Base-by-base conservation (phyloP, 2,888 invertebrate species). In the Aradus depressus region DNA sequence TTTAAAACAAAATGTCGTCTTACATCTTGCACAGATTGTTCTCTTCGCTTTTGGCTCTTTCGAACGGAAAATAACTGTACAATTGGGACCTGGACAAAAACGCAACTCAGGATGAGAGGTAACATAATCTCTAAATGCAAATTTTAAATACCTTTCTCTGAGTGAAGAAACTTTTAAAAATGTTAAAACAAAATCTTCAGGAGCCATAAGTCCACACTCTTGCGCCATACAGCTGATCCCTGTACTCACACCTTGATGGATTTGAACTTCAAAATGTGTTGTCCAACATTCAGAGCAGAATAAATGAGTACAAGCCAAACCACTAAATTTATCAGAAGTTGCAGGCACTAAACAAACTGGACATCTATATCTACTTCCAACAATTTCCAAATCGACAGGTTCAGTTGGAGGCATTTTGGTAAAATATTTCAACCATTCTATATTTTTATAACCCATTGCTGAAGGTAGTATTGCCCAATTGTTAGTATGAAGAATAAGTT, bases 251-350 rank as follows among this genome's bases (percentile, higher is more conserved):
- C 91, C 89, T 72, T 89, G 88, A 69, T 79, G 80, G 62, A 96
- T 89, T 77, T 96, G 95, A 64, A 91, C 86, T 76, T 95, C 91
- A 70, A 96, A 91, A 75, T 93, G 91, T 75, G 80, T 84, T 55
- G 81, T 80, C 98, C 98, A 98, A 69, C 98, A 98, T 59, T 89
- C 87, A 68, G 83, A 84, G 69, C 98, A 98, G 70, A 95, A 98
- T 57, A 79, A 77, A 71, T 98, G 96, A 19, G 85, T 83, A 72
- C 96, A 97, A 14, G 85, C 79, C 56, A 96, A 74, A 50, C 81
- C 80, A 66, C 81, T 80, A 66, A 88, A 88, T 64, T 79, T 81
- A 48, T 82, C 81, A 16, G 75, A 67, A 14, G 77, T 68, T 61
- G 80, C 80, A 53, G 75, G 69, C 58, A 72, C 67, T 55, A 84